Evolutionary conservation across 2,797 vertebrate genomes (phyloP).

Genomic region (Tenualosa ilisha): DNA sequence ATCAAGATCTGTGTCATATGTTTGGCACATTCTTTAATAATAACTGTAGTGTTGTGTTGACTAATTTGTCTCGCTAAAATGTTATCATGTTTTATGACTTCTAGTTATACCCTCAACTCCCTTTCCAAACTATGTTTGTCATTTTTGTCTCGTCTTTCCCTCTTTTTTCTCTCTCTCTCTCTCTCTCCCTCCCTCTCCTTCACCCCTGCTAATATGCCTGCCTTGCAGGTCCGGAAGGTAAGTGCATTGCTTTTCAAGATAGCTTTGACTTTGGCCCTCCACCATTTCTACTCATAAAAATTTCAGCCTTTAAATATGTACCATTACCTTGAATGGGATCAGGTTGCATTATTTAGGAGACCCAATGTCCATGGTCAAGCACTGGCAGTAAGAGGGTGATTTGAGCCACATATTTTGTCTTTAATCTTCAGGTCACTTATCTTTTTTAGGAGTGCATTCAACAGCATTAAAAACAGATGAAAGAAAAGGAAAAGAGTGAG

Average conservation of each 20-base stretch:
- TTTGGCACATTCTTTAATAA: constrained; percentile 7
- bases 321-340: constrained; percentile 7
- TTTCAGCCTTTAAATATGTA: constrained; percentile 7
- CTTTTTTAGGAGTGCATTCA: background rate
- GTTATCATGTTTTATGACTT: background rate
- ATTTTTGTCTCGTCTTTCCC: background rate
- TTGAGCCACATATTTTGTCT: background rate
- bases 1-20: background rate
- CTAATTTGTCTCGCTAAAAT: constrained; percentile 3
- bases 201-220: background rate
- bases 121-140: background rate
- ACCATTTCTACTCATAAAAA: background rate
- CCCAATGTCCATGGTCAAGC: background rate
- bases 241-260: constrained; percentile 13
- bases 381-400: background rate
- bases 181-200: background rate
- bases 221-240: background rate
- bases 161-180: background rate
- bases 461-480: background rate
- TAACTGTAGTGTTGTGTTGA: background rate
- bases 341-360: constrained; percentile 11
- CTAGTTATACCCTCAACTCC: background rate
- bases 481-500: background rate
- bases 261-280: background rate
- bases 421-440: background rate